Base-by-base conservation (phyloP, 1,140 invertebrate genomes). In the Drosophila pruinosa region DNA sequence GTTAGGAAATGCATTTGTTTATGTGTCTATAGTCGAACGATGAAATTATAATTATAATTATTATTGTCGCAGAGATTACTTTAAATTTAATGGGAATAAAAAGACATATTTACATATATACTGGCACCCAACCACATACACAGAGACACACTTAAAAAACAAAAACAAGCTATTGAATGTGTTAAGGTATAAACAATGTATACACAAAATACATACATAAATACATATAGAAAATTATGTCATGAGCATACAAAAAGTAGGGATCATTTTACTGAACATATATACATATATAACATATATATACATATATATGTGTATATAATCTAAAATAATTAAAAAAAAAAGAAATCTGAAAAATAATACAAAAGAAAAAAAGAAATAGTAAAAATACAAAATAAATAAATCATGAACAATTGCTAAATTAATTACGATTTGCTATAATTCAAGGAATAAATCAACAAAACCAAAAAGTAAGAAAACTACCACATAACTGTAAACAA, bases 181-280 rank as follows among this genome's bases (percentile, higher is more conserved):
- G 81, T 75, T 79, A 75, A 71, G 76, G 69, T 75, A 79, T 79
- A 45, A 56, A 82, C 14, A 72, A 85, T 81, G 80, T 79, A 85
- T 79, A 86, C 63, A 83, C 57, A 74, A 86, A 48, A 73, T 69
- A 76, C 64, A 82, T 39, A 75, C 53, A 75, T 64, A 89, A 61
- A 85, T 74, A 89, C 69, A 88, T 72, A 80, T 77, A 80, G 78
- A 74, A 75, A 86, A 80, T 72, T 86, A 86, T 78, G 86, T 86
- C 80, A 85, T 80, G 77, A 89, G 78, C 83, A 89, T 89, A 89
- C 75, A 86, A 88, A 89, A 83, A 88, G 88, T 89, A 90, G 82
- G 82, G 82, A 90, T 81, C 88, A 90, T 85, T 90, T 89, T 88
- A 90, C 80, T 81, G 79, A 88, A 85, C 68, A 69, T 48, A 68